Conservation (phyloP, 2,113 vertebrate genomes). For the Lagopus leucura region DNA sequence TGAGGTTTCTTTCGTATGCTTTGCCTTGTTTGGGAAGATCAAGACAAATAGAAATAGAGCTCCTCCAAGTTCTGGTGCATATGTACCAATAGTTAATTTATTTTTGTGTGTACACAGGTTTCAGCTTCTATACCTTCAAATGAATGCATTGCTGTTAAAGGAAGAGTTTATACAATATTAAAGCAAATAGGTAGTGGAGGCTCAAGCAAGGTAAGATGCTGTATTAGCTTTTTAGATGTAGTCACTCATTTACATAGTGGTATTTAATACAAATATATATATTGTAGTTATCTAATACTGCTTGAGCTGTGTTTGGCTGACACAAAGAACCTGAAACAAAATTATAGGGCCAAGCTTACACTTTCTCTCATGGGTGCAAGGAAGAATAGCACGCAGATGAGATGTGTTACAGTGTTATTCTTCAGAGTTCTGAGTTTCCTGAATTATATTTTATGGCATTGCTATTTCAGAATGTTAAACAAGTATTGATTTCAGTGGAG, state of each 20-base stretch:
- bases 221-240: not conserved
- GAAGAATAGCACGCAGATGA: not conserved
- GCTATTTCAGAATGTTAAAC: not conserved
- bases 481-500: not conserved
- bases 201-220: slow-evolving; percentile 90
- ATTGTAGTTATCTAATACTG: not conserved
- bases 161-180: slow-evolving; percentile 89
- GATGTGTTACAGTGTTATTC: not conserved
- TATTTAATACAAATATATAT: not conserved
- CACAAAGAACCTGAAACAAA: not conserved
- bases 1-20: not conserved
- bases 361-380: not conserved
- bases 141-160: slow-evolving; percentile 90
- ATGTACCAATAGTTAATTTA: not conserved
- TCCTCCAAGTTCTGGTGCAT: not conserved
- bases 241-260: not conserved
- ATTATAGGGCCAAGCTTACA: not conserved
- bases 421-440: not conserved
- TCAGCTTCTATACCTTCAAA: slow-evolving; percentile 78
- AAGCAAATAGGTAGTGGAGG: slow-evolving; percentile 96
- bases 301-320: not conserved
- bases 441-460: not conserved
- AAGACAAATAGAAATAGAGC: not conserved
- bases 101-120: slow-evolving; percentile 73
- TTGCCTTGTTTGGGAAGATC: not conserved